A percentile compares a stretch with the other conserved stretches of the same genome.
Evolutionary conservation across 2,797 vertebrate genomes (phyloP).

Genomic region (Etheostoma perlongum): DNA sequence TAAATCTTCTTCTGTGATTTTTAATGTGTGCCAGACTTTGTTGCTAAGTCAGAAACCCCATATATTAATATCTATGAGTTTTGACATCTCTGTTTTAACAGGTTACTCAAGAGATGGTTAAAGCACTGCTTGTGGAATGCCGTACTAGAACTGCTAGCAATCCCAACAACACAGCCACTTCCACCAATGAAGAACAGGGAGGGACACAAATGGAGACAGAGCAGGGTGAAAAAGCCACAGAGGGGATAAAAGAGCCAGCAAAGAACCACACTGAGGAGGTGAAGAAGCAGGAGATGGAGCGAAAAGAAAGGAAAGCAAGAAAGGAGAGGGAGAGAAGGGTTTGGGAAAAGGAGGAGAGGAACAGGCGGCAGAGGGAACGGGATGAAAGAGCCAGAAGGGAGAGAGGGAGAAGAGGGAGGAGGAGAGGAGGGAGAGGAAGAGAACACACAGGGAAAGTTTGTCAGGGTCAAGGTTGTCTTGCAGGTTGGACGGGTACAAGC

Average conservation of each 20-base stretch:
- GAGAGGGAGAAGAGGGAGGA: slow-evolving; percentile 45
- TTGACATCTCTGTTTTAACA: slow-evolving; percentile 24
- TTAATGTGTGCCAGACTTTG: not conserved
- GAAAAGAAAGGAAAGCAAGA: slow-evolving; percentile 35
- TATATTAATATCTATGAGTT: not conserved
- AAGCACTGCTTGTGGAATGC: slow-evolving; percentile 63
- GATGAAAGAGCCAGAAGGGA: slow-evolving; percentile 41
- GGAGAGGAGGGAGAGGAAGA: slow-evolving; percentile 63
- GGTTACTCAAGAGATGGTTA: slow-evolving; percentile 69
- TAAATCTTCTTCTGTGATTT: not conserved
- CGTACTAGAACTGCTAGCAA: slow-evolving; percentile 22
- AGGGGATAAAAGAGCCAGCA: slow-evolving; percentile 14
- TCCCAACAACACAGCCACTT: not conserved
- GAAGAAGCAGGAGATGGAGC: slow-evolving; percentile 37
- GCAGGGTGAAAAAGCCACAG: not conserved
- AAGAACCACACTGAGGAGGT: slow-evolving; percentile 9
- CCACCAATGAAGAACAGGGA: not conserved
- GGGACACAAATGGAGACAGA: not conserved
- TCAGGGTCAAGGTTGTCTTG: not conserved
- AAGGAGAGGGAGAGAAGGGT: slow-evolving; percentile 38
- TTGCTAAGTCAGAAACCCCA: not conserved
- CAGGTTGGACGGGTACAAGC: slow-evolving; percentile 46
- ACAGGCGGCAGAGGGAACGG: slow-evolving; percentile 28
- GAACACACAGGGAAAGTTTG: slow-evolving; percentile 22
- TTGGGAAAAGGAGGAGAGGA: slow-evolving; percentile 46